Base-by-base conservation (phyloP, 1,140 invertebrate species). In the Drosophila saltans region DNA sequence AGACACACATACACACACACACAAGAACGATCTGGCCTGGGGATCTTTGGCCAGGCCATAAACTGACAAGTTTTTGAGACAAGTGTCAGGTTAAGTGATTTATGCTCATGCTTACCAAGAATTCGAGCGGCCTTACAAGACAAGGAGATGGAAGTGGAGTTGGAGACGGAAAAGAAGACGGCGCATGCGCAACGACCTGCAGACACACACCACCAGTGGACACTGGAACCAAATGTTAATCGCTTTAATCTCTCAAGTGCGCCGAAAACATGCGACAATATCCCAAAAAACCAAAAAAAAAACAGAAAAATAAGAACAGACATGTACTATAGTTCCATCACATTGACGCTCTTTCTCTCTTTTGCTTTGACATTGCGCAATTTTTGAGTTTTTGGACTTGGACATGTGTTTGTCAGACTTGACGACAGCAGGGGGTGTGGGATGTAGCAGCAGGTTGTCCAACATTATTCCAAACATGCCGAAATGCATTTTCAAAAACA, bases 191-290 rank as follows among this genome's bases (percentile, higher is more conserved):
- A 84, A 68, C 80, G 84, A 81, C 85, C 80, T 80, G 77, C 57
- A 78, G 66, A 66, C 65, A 36, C 69, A 66, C 61, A 0, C 21
- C 55, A 59, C 62, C 63, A 62, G 0, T 8, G 60, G 67, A 71
- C 66, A 59, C n/a, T 30, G 73, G 69, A 69, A 81, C 89, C 74
- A 83, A 88, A 88, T 89, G 84, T 89, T 89, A 89, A 89, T 89
- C 84, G 84, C 78, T 81, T 89, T 89, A 90, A 88, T 88, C 84
- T 88, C 78, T 80, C 84, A 80, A 88, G 84, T 89, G 84, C 84
- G 84, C 84, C 84, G 80, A 84, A 83, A 88, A 89, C 84, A 89
- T 78, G 72, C 70, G 69, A 82, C 77, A 75, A 88, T 83, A 72
- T 74, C 59, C 59, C 33, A 36, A 36, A 36, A 36, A 2, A 36